phyloP scores from a whole-genome alignment of 1,140 invertebrate species.

The Brachionus paranguensis region DNA sequence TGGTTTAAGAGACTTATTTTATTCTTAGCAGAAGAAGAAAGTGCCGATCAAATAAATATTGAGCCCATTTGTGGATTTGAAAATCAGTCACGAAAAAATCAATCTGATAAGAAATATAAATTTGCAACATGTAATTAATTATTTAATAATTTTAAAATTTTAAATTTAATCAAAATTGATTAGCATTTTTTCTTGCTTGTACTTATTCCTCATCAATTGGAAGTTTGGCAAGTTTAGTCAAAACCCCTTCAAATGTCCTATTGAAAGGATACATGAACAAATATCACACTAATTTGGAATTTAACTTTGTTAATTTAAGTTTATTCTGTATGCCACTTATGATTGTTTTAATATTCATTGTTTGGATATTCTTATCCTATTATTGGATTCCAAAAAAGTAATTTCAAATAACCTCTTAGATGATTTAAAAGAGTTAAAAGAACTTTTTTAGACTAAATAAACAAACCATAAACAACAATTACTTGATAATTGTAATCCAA shows the following conservation, averaged over 20 bases:
- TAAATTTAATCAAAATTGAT: background rate
- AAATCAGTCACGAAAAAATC: background rate
- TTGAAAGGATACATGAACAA: background rate
- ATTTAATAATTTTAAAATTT: background rate
- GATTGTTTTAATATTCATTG: background rate
- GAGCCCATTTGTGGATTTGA: background rate
- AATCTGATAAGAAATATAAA: background rate
- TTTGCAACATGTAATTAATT: background rate
- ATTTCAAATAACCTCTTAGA: background rate
- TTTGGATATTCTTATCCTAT: background rate
- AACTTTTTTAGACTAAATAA: background rate
- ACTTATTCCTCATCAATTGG: constrained; percentile 71
- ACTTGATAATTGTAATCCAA: background rate
- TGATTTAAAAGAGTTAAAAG: background rate
- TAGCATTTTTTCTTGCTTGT: constrained; percentile 58
- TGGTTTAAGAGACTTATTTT: too few relatives aligned
- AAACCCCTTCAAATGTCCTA: constrained; percentile 63
- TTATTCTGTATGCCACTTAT: background rate
- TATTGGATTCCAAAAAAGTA: constrained; percentile 10
- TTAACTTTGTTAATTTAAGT: constrained; percentile 31
- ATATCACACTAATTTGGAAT: background rate
- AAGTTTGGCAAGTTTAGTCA: constrained; percentile 73
- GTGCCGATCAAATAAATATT: background rate
- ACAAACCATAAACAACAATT: background rate
- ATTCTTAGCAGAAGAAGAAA: background rate